A percentile compares a stretch with the other conserved stretches of the same genome.
These are phyloP conservation scores for Drosophila siamana DNA, from an alignment of 2,888 invertebrate species.

Conservation along the genomic window DNA sequence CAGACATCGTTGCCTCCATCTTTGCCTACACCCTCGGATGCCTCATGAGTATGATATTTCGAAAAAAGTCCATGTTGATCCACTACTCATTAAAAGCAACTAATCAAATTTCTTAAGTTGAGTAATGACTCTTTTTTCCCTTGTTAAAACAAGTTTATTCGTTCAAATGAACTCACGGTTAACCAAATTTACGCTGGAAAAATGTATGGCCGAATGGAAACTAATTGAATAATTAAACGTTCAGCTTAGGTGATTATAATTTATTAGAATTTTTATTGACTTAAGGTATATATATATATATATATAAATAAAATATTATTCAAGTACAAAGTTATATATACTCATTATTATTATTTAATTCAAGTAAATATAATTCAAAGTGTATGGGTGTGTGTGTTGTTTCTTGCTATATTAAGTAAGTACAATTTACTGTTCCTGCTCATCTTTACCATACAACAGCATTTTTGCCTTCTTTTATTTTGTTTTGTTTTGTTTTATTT, in stretches of 20 bases:
- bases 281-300: constrained; percentile 76
- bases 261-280: constrained; percentile 84
- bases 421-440: constrained; percentile 78
- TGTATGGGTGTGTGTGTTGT: constrained; percentile 56
- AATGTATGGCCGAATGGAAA: no score
- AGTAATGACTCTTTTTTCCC: no score
- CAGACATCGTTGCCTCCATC: no score
- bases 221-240: not conserved
- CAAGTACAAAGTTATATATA: constrained; percentile 84
- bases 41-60: no score
- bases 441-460: constrained; percentile 62
- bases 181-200: no score
- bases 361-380: constrained; percentile 82
- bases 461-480: constrained; percentile 22
- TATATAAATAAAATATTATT: constrained; percentile 85
- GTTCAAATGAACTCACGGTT: no score
- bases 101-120: no score
- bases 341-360: constrained; percentile 83
- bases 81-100: no score
- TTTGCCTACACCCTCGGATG: no score
- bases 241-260: constrained; percentile 82
- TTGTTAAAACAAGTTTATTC: no score
- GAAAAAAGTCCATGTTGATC: no score
- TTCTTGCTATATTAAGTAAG: constrained; percentile 65
- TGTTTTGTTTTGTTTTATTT: constrained; percentile 12